phyloP scores from a whole-genome alignment of 2,797 vertebrate species.

The Masticophis lateralis region DNA sequence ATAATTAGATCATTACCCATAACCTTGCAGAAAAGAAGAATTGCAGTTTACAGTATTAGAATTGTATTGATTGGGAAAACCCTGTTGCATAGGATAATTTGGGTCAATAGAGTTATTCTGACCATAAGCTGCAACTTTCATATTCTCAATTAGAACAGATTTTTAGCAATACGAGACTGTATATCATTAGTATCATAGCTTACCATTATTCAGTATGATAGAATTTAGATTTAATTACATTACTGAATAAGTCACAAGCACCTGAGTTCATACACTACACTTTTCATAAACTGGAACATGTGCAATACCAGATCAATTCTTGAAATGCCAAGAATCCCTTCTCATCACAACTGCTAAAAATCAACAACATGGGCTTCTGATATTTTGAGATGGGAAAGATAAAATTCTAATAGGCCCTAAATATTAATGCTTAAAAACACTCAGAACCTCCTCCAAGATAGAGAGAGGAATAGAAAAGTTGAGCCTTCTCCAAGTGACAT shows the following conservation, averaged over 20 bases:
- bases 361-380: not conserved
- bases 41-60: not conserved
- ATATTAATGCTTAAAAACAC: not conserved
- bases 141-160: not conserved
- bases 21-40: not conserved
- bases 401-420: not conserved
- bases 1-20: not conserved
- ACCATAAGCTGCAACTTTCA: not conserved
- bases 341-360: not conserved
- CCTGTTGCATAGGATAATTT: not conserved
- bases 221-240: not conserved
- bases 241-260: not conserved
- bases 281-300: not conserved
- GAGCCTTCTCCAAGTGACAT: not conserved
- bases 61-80: not conserved
- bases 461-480: not conserved
- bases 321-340: not conserved
- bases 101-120: not conserved
- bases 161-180: not conserved
- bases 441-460: not conserved
- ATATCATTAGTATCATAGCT: not conserved
- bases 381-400: not conserved
- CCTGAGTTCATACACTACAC: not conserved
- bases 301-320: not conserved
- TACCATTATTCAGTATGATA: not conserved